Base-by-base conservation (phyloP, 2,797 vertebrate species). In the Merluccius polli region DNA sequence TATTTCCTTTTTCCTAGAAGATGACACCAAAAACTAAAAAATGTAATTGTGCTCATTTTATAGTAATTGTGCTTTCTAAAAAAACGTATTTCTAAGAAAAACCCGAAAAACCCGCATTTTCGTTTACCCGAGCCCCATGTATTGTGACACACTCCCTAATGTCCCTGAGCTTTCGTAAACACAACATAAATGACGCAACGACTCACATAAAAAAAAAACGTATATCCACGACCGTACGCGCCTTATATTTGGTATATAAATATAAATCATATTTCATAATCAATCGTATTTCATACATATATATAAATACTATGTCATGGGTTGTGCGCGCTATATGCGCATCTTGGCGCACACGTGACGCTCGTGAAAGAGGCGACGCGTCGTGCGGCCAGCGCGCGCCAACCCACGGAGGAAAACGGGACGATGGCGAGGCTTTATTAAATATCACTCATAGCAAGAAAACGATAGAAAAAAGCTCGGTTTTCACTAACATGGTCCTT, bases 241-340 rank as follows among this genome's bases (percentile, higher is more conserved):
- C 0, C 6, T 30, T 7, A 0, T 4, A 13, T 38, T 44, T 29
- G 27, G 24, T 70, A 74, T 24, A 35, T 24, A 71, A 9, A 24
- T 71, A 24, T 21, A 24, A n/a, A 13, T 0, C n/a, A n/a, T n/a
- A n/a, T n/a, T n/a, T n/a, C n/a, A n/a, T n/a, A n/a, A n/a, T n/a
- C n/a, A n/a, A n/a, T n/a, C n/a, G n/a, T n/a, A n/a, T n/a, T n/a
- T n/a, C n/a, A 27, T 3, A 0, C 4, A 72, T 38, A 72, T 71
- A n/a, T 35, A n/a, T n/a, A 24, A n/a, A 24, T 59, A 59, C 15
- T 59, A 24, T 8, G n/a, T 59, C 1, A 38, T 38, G 36, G n/a
- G n/a, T 38, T 8, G 33, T 48, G 21, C 5, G 44, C 16, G 21
- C n/a, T 59, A 59, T 65, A 65, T 89, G 91, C 85, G 87, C 78